Base-by-base conservation (phyloP, 1,140 invertebrate genomes). In the Stegodyphus mimosarum region DNA sequence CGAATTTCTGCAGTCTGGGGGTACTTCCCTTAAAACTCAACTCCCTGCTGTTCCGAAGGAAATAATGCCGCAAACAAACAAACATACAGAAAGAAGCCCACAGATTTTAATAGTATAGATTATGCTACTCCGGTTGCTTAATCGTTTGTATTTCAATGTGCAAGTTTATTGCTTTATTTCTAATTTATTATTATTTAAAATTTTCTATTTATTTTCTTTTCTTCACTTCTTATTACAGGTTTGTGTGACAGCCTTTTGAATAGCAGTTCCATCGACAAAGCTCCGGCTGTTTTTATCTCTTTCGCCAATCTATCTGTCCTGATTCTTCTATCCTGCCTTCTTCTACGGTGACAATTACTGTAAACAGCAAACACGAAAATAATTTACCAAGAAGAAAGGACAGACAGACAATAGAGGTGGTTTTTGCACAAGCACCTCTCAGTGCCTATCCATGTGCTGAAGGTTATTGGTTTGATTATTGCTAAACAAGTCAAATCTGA, bases 261-360 rank as follows among this genome's bases (percentile, higher is more conserved):
- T 48, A 6, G n/a, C 4, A 74, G 71, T 74, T 33, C 6, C 0
- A 72, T 49, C 13, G 60, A 5, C 55, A 73, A 18, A 53, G 3
- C 17, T 60, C 6, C n/a, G 7, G 33, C 49, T 18, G n/a, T 48
- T 64, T 6, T 79, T 6, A 53, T 60, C 51, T 73, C 55, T 48
- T 18, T 66, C 49, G 51, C 48, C 17, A 6, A 64, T 18, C 33
- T 74, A 50, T 18, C 72, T 7, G 52, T 66, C 6, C 0, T 83
- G 49, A 13, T 48, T 51, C 0, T 71, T 9, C n/a, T 83, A 3
- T 74, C 70, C n/a, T 15, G 15, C 13, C 15, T 66, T 53, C 50
- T 74, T 48, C 17, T 83, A 7, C 80, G 80, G 70, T 83, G 80
- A 83, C 49, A 74, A 67, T 67, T 60, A 10, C 69, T 71, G 69